Conservation (phyloP, 2,113 vertebrate species). For the Furnarius figulus region DNA sequence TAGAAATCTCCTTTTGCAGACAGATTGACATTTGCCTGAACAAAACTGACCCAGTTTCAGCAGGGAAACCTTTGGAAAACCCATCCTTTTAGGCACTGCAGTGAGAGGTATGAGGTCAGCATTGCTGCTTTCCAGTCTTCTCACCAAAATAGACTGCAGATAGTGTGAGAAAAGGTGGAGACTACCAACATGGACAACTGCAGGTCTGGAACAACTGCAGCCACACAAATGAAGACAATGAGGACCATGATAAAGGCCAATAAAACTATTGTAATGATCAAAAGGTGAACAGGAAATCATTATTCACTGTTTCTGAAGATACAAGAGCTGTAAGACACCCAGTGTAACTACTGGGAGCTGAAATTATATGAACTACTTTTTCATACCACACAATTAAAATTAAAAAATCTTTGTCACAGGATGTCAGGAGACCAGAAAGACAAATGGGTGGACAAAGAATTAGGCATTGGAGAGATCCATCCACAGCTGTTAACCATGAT, state of each 20-base stretch:
- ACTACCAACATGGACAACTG: rapidly evolving
- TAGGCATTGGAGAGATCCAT: not conserved
- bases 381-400: not conserved
- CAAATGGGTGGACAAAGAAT: not conserved
- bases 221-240: not conserved
- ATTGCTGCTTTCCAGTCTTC: not conserved
- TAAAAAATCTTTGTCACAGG: not conserved
- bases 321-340: not conserved
- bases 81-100: not conserved
- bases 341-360: not conserved
- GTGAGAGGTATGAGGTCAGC: not conserved
- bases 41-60: not conserved
- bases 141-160: not conserved
- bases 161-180: not conserved
- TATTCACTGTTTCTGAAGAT: not conserved
- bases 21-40: not conserved
- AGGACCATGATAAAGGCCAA: not conserved
- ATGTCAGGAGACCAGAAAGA: not conserved
- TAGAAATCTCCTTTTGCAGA: not conserved
- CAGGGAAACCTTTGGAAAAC: not conserved
- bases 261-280: not conserved
- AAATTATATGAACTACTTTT: not conserved
- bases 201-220: not conserved
- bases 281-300: not conserved
- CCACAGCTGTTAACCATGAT: not conserved